Percentiles rank a stretch among this genome's conserved stretches.
phyloP scores from a whole-genome alignment of 1,140 invertebrate genomes.

The Papilio polyxenes region DNA sequence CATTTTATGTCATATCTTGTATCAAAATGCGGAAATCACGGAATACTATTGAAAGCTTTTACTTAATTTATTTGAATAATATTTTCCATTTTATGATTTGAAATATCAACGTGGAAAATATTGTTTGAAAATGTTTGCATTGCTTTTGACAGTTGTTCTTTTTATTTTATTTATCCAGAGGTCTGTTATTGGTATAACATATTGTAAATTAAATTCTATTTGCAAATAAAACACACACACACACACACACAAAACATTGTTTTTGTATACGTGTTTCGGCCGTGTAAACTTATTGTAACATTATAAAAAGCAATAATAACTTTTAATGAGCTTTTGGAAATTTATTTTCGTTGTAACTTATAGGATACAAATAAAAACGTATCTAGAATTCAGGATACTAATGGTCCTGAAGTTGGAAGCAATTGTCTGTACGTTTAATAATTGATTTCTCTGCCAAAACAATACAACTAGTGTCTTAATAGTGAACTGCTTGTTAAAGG shows the following conservation, averaged over 20 bases:
- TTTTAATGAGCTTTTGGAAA: too few species aligned
- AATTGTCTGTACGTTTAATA: neutral
- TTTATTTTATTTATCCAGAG: neutral
- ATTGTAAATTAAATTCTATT: too few species aligned
- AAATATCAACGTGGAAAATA: neutral
- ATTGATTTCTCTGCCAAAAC: conserved; percentile 8
- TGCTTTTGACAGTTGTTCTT: neutral
- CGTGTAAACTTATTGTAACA: too few species aligned
- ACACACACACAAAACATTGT: too few species aligned
- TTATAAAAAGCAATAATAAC: too few species aligned
- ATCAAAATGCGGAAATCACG: neutral
- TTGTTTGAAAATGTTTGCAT: neutral
- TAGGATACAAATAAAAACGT: too few species aligned
- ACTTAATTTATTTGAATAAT: neutral
- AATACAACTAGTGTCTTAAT: conserved; percentile 4
- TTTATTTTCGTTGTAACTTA: too few species aligned
- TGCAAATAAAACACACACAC: too few species aligned
- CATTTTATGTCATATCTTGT: neutral
- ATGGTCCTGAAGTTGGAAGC: neutral
- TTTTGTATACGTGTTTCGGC: too few species aligned
- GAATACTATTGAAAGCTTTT: neutral
- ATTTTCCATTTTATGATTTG: conserved; percentile 3
- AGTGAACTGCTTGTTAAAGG: neutral
- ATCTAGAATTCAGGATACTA: too few species aligned
- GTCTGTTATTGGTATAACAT: too few species aligned